Conservation (phyloP, 2,888 invertebrate species). For the Lycophotia porphyrea region DNA sequence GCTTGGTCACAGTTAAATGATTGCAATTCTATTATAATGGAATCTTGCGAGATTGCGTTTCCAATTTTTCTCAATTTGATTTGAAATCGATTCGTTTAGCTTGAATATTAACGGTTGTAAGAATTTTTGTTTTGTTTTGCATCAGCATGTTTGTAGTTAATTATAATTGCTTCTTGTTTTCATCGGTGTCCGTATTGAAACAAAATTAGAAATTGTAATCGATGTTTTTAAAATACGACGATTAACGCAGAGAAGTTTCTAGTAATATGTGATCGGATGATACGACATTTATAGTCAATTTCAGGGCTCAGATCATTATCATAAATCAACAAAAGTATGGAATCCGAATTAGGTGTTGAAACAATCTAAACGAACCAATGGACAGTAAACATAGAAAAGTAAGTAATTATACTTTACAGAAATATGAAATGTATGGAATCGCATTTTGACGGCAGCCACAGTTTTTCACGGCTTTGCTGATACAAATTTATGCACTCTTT, state of each 20-base stretch:
- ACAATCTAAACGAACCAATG: background rate
- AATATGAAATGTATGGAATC: background rate
- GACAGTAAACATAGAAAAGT: background rate
- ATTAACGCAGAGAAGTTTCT: background rate
- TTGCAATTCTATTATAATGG: constrained; percentile 58
- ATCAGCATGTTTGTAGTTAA: constrained; percentile 51
- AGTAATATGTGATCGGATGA: background rate
- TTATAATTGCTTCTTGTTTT: constrained; percentile 50
- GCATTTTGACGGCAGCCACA: background rate
- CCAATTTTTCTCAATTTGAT: constrained; percentile 63
- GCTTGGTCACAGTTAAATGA: constrained; percentile 44
- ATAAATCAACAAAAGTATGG: background rate
- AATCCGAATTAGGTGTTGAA: background rate
- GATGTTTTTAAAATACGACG: constrained; percentile 12
- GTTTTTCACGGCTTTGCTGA: background rate
- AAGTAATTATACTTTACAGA: background rate
- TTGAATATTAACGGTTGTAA: constrained; percentile 55
- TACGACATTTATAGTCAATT: background rate
- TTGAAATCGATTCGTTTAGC: constrained; percentile 64
- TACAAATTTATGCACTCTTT: background rate
- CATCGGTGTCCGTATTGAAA: background rate
- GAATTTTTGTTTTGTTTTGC: constrained; percentile 55
- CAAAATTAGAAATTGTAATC: constrained; percentile 4
- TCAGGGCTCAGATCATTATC: background rate
- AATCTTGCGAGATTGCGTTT: constrained; percentile 61